Evolutionary conservation across 1,140 invertebrate species (phyloP), one percentile per base, ranked within the genome.

Genomic region (Tetraneura akinire): DNA sequence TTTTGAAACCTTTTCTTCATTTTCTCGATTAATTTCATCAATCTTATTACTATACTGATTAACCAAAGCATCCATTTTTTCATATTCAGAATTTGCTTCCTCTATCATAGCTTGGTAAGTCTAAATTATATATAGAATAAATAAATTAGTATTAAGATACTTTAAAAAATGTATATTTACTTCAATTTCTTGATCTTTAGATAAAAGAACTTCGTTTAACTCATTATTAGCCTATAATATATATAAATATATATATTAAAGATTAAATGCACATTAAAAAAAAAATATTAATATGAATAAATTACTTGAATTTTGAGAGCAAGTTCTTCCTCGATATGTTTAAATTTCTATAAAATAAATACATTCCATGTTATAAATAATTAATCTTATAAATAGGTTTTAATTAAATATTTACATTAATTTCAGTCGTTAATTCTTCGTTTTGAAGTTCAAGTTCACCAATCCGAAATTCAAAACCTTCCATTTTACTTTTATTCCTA

Each of bases 401-500:
- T 37, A 37, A 37, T 37, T 8, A 37, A 37, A 37, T 37, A 4
- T 26, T 80, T 78, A 80, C 81, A 68, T 62, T 66, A 32, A 62
- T 49, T 60, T 76, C 60, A 4, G 70, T 9, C 76, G 45, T 18
- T 57, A 80, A 37, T 47, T 81, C 81, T 47, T 81, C 74, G 32
- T 78, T 66, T 64, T 66, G 74, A 13, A 68, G 9, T 47, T 81
- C 57, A 49, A 80, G 55, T 80, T 81, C 74, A 26, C 62, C 57
- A 64, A 78, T 76, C 80, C 73, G 16, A 45, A 78, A 66, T 66
- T 81, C 64, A 71, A 37, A 80, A 47, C 32, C 57, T 73, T 60
- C 55, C 21, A 81, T 82, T 51, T 42, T n/a, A 82, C 62, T 60
- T 51, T 81, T 62, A 53, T 80, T 82, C 26, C 68, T 21, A 73